Base-by-base conservation (phyloP, 1,140 invertebrate genomes). In the Mycetomoellerius zeteki region DNA sequence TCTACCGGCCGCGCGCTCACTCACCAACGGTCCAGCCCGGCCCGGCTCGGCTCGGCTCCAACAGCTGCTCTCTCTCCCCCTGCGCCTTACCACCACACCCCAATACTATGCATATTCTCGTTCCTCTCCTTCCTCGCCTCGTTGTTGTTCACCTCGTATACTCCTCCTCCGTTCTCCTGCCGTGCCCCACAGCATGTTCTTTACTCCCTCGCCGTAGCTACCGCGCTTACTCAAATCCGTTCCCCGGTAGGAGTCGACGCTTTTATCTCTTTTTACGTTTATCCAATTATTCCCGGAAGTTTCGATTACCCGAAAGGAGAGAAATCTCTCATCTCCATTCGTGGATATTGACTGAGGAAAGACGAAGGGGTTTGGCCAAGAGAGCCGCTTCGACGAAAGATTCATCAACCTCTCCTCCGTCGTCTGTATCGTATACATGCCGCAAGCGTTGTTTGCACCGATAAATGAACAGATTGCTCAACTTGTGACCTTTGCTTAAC, bases 401-500 rank as follows among this genome's bases (percentile, higher is more conserved):
- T 84, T 73, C 80, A 84, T 75, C 56, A 84, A 84, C 54, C 54
- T 82, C 14, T 64, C 30, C 24, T 58, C 43, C 82, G 77, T 64
- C 64, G 56, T 67, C 58, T 60, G 80, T 73, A 24, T 52, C 90
- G 80, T 85, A 86, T 27, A 81, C 37, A 85, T 60, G 52, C 75
- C 14, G 52, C 80, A 58, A 64, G 56, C 78, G 60, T 80, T 93
- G 85, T 92, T 93, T 92, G 86, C 89, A 92, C 80, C 88, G 93
- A 93, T 93, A 93, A 93, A 75, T 60, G 77, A 76, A 89, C 58
- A 71, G 80, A 86, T 92, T 93, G 89, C 92, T 93, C 89, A 93
- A 93, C 93, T 93, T 92, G 86, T 93, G 92, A 93, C 92, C 93
- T 93, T 92, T 93, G 89, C 91, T 91, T 92, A 90, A 90, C 77